A percentile compares a stretch with the other conserved stretches of the same genome.
Evolutionary conservation across 1,140 invertebrate species (phyloP).

Genomic region (Bombus cullumanus): DNA sequence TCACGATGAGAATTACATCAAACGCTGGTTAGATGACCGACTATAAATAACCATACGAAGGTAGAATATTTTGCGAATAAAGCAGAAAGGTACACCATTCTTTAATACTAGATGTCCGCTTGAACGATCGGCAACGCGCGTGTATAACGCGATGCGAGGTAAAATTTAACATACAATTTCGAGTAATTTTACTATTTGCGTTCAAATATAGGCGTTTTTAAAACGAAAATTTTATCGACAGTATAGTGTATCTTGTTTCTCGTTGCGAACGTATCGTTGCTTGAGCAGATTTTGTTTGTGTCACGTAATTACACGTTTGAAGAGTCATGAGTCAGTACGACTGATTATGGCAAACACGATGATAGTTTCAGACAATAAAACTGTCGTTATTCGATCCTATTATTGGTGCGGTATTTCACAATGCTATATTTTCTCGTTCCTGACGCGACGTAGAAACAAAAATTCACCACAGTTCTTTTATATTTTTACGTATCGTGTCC

Average conservation of each 20-base stretch:
- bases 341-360: background rate
- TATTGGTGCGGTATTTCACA: background rate
- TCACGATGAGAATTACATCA: background rate
- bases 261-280: no score
- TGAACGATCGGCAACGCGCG: background rate
- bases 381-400: slow-evolving; percentile 14
- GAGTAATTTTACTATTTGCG: no score
- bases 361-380: slow-evolving; percentile 18
- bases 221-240: no score
- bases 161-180: no score
- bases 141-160: no score
- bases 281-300: no score
- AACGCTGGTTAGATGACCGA: background rate
- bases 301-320: no score
- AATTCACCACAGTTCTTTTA: no score
- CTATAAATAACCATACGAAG: background rate
- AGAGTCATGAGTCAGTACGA: slow-evolving; percentile 1
- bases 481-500: no score
- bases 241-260: no score
- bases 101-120: no score
- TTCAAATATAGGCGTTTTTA: no score
- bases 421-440: background rate
- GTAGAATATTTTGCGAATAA: background rate
- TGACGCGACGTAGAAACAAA: background rate
- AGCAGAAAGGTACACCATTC: background rate